Percentiles rank a stretch among this genome's conserved stretches.
These are phyloP conservation scores for Tiaroga cobitis DNA, from an alignment of 2,797 vertebrate species.

Conservation along the genomic window DNA sequence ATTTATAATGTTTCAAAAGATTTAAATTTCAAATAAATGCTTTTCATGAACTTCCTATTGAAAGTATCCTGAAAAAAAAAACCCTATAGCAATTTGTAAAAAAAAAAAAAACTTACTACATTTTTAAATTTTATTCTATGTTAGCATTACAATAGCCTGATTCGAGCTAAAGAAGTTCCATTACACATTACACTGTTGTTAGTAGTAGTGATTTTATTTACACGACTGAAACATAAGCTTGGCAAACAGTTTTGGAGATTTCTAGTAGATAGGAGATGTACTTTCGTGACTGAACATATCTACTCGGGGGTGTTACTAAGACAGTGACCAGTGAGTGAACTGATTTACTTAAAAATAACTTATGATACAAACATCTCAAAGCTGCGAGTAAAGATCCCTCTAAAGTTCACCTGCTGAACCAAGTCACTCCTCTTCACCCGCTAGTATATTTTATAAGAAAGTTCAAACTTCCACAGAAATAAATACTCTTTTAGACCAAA, in stretches of 20 bases:
- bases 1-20: background rate
- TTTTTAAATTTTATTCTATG: background rate
- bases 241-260: background rate
- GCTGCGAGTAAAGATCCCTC: background rate
- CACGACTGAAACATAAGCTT: background rate
- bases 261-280: too few relatives aligned
- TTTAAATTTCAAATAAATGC: too few relatives aligned
- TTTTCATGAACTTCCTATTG: background rate
- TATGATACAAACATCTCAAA: background rate
- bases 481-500: background rate
- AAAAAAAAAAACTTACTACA: background rate
- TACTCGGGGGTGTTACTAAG: background rate
- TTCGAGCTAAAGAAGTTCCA: background rate
- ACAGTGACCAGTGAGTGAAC: background rate
- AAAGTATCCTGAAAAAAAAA: background rate
- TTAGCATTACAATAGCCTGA: background rate
- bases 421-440: slow-evolving; percentile 14
- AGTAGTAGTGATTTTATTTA: background rate
- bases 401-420: background rate
- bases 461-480: background rate
- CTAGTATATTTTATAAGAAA: slow-evolving; percentile 10
- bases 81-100: too few relatives aligned
- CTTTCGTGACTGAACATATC: background rate
- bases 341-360: slow-evolving; percentile 7
- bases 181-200: background rate